A percentile compares a stretch with the other conserved stretches of the same genome.
phyloP scores from a whole-genome alignment of 2,113 vertebrate genomes.

The Plectropomus leopardus region DNA sequence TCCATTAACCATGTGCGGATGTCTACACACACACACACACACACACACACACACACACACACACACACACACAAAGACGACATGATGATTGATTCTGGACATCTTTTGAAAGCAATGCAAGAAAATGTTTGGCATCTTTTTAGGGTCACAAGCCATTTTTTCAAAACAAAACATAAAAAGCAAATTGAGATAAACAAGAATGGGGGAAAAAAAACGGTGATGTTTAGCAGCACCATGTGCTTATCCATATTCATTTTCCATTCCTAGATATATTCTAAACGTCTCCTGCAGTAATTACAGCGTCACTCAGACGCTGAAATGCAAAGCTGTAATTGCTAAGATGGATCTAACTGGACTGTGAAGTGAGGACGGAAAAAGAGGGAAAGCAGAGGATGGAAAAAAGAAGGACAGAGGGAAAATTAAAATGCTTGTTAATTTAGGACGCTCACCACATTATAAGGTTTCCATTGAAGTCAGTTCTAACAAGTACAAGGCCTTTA shows the following conservation, averaged over 20 bases:
- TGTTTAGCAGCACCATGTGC: slow-evolving; percentile 27
- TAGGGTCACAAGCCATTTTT: background rate
- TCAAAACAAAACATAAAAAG: background rate
- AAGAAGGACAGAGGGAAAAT: background rate
- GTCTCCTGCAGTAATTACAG: slow-evolving; percentile 50
- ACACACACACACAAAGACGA: background rate
- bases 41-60: background rate
- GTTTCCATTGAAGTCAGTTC: slow-evolving; percentile 24
- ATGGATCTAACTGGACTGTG: slow-evolving; percentile 32
- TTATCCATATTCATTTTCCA: slow-evolving; percentile 47
- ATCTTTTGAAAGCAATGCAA: background rate
- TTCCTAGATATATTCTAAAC: slow-evolving; percentile 20
- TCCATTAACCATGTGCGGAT: slow-evolving; percentile 14
- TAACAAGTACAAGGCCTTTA: background rate
- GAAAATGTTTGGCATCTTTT: background rate
- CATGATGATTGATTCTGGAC: background rate
- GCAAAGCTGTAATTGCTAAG: slow-evolving; percentile 46
- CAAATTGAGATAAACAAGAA: slow-evolving; percentile 2
- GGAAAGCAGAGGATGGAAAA: background rate
- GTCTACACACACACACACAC: background rate
- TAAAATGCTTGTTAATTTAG: slow-evolving; percentile 35
- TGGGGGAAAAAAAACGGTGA: background rate
- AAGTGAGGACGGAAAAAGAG: background rate
- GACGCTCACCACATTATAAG: background rate
- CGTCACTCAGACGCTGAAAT: slow-evolving; percentile 17